Conservation (phyloP, 2,113 vertebrate species). For the Fregata magnificens region DNA sequence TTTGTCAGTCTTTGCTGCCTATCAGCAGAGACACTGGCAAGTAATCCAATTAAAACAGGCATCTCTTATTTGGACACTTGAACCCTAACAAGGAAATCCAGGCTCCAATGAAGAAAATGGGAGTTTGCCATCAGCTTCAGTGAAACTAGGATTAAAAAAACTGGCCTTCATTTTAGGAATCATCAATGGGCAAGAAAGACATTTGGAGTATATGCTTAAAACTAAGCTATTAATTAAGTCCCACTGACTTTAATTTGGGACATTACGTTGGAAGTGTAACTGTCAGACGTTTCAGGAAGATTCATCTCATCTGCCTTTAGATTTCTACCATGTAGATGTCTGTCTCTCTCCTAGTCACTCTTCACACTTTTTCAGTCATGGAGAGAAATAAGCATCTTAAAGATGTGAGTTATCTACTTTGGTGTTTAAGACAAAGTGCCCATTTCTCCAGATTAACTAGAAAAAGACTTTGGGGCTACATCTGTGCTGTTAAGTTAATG, state of each 20-base stretch:
- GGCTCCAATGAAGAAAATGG: background rate
- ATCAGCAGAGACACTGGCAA: background rate
- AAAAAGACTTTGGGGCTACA: background rate
- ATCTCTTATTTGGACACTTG: background rate
- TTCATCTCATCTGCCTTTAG: background rate
- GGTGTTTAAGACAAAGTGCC: background rate
- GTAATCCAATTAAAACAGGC: slow-evolving; percentile 10
- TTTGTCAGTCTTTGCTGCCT: background rate
- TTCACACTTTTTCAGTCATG: background rate
- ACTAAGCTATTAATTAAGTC: background rate
- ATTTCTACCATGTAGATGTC: background rate
- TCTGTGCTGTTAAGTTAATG: background rate
- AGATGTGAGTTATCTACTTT: background rate
- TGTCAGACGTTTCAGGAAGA: background rate
- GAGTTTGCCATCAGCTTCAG: background rate
- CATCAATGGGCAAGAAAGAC: background rate
- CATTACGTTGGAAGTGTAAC: background rate
- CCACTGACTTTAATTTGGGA: background rate
- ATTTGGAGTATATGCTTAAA: background rate
- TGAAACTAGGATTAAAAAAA: background rate
- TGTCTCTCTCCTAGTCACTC: background rate
- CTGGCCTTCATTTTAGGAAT: background rate
- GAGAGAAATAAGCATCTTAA: background rate
- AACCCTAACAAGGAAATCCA: background rate
- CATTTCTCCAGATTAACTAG: background rate